These are phyloP conservation scores for Crematogaster levior DNA, from an alignment of 2,888 invertebrate species.

Conservation along the genomic window DNA sequence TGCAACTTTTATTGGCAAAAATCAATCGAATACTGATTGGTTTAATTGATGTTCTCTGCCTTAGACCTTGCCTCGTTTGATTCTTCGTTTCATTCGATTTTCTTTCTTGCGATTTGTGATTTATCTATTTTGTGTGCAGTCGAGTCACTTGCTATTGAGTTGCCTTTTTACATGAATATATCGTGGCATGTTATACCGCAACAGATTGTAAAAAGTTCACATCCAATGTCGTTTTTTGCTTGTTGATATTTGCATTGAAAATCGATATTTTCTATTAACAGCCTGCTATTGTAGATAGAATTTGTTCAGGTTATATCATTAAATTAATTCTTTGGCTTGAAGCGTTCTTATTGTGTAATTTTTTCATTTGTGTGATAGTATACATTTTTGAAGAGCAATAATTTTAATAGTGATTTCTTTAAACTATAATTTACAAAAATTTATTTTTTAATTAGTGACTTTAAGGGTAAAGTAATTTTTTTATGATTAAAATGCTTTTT, in stretches of 20 bases:
- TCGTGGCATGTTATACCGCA: not conserved
- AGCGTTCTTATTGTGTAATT: not conserved
- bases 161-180: conserved; percentile 4
- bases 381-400: not conserved
- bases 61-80: not conserved
- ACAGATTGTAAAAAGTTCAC: conserved; percentile 23
- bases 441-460: not conserved
- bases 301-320: conserved; percentile 2
- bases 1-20: conserved; percentile 23
- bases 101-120: conserved; percentile 26
- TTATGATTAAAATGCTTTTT: not conserved
- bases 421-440: not conserved
- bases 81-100: conserved; percentile 8
- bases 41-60: conserved; percentile 6
- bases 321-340: not conserved
- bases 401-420: not conserved
- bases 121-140: not conserved
- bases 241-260: conserved; percentile 9
- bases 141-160: conserved; percentile 6
- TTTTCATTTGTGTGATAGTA: not conserved
- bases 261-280: conserved; percentile 28
- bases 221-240: not conserved
- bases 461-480: not conserved
- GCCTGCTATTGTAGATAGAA: not conserved
- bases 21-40: not conserved